A percentile compares a stretch with the other conserved stretches of the same genome.
Conservation (phyloP, 2,113 vertebrate species). For the Neofelis nebulosa region DNA sequence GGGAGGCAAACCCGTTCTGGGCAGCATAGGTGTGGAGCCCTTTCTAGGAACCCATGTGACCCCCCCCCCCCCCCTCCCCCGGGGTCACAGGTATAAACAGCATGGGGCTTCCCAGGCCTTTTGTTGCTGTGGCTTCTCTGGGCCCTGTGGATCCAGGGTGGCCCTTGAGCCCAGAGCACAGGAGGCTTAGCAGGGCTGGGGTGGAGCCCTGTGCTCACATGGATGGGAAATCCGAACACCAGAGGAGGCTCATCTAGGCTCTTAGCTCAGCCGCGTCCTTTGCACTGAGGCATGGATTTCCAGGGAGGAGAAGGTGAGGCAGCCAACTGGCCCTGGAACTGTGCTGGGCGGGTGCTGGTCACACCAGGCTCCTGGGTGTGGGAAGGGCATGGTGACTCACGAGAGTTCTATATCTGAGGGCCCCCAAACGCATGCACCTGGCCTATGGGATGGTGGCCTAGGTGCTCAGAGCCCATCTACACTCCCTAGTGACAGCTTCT, state of each 20-base stretch:
- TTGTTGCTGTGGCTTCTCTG: background rate
- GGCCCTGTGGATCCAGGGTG: background rate
- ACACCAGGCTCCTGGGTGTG: background rate
- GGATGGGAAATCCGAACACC: background rate
- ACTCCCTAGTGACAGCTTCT: background rate
- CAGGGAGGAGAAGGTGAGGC: slow-evolving; percentile 14
- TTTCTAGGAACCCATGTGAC: background rate
- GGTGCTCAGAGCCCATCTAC: background rate
- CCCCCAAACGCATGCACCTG: background rate
- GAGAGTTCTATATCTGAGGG: background rate
- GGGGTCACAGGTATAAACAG: background rate
- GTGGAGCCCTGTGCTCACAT: background rate
- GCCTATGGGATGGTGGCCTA: background rate
- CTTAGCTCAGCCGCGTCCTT: background rate
- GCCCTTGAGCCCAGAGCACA: background rate
- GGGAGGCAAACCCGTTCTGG: background rate
- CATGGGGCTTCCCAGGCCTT: background rate
- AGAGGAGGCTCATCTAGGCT: background rate
- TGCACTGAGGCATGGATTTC: background rate
- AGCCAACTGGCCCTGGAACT: background rate
- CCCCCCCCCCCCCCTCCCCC: rapidly evolving
- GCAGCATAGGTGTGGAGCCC: background rate
- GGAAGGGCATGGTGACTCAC: slow-evolving; percentile 15
- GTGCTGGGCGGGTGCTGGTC: background rate
- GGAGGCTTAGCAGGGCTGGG: background rate